These are phyloP conservation scores for Psophia crepitans DNA, from an alignment of 2,113 vertebrate species.

Conservation along the genomic window DNA sequence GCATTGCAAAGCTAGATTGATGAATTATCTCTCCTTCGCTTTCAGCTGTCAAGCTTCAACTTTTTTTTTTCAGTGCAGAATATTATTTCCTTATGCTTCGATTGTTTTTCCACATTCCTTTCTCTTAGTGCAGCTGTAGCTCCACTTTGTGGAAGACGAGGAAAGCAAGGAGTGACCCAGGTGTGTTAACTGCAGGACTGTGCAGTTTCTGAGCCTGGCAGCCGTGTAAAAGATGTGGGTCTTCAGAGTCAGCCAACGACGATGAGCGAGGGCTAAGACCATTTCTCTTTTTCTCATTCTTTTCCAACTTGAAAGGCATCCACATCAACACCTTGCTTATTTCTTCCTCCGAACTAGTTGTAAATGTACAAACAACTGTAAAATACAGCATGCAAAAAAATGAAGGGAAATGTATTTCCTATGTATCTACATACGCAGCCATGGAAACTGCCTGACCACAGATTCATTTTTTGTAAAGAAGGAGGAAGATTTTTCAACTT, in stretches of 20 bases:
- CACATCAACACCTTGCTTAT: not conserved
- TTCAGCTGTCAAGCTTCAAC: conserved; percentile 51
- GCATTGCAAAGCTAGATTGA: conserved; percentile 4
- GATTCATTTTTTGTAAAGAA: not conserved
- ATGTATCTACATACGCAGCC: not conserved
- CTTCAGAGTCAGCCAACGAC: not conserved
- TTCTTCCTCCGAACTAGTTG: not conserved
- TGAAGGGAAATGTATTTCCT: not conserved
- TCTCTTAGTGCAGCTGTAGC: conserved; percentile 66
- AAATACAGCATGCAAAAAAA: not conserved
- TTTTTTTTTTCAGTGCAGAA: conserved; percentile 28
- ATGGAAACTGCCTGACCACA: not conserved
- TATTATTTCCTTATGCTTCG: conserved; percentile 27
- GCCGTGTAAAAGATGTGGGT: not conserved
- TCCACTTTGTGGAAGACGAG: conserved; percentile 75
- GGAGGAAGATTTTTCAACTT: not conserved
- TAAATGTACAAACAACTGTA: not conserved
- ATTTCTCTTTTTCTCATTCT: not conserved
- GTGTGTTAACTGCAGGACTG: not conserved
- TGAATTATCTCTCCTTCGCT: conserved; percentile 45
- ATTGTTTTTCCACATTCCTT: not conserved
- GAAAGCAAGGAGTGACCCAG: not conserved
- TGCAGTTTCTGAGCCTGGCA: not conserved
- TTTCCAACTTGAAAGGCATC: not conserved
- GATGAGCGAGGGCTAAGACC: not conserved